These are phyloP conservation scores for Notothenia rossii DNA, from an alignment of 2,113 vertebrate genomes.

Conservation along the genomic window DNA sequence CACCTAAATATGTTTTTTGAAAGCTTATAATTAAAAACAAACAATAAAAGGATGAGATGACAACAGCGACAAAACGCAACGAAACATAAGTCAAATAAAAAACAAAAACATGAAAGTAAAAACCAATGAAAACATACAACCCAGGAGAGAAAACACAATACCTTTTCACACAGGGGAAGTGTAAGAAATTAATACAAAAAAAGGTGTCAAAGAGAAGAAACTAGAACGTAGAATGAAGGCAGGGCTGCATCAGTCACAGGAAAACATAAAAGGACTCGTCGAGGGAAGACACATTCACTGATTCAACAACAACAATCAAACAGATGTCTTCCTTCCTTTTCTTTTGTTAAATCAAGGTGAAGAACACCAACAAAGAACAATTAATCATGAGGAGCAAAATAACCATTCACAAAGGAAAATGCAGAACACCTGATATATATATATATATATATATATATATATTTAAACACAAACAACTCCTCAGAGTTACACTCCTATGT, in stretches of 20 bases:
- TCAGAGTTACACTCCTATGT: conserved; percentile 59
- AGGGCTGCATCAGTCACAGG: background rate
- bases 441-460: conserved; percentile 43
- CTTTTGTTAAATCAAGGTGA: conserved; percentile 46
- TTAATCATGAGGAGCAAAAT: conserved; percentile 48
- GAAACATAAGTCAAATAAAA: conserved; percentile 25
- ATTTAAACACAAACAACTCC: conserved; percentile 69
- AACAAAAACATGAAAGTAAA: conserved; percentile 61
- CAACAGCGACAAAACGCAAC: conserved; percentile 69
- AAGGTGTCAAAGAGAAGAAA: background rate
- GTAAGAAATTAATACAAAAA: background rate
- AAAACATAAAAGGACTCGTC: conserved; percentile 39
- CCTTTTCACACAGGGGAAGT: conserved; percentile 8
- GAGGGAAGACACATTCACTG: conserved; percentile 72
- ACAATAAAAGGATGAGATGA: conserved; percentile 75
- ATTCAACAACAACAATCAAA: conserved; percentile 74
- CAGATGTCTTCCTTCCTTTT: conserved; percentile 47
- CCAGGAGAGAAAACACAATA: conserved; percentile 54
- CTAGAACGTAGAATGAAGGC: background rate
- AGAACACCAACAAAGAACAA: conserved; percentile 50
- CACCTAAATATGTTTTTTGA: conserved; percentile 54
- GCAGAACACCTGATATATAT: conserved; percentile 69
- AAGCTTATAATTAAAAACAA: conserved; percentile 70
- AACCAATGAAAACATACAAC: conserved; percentile 64
- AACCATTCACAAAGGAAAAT: conserved; percentile 64